Conservation (phyloP, 2,888 invertebrate species). For the Acheta domesticus region DNA sequence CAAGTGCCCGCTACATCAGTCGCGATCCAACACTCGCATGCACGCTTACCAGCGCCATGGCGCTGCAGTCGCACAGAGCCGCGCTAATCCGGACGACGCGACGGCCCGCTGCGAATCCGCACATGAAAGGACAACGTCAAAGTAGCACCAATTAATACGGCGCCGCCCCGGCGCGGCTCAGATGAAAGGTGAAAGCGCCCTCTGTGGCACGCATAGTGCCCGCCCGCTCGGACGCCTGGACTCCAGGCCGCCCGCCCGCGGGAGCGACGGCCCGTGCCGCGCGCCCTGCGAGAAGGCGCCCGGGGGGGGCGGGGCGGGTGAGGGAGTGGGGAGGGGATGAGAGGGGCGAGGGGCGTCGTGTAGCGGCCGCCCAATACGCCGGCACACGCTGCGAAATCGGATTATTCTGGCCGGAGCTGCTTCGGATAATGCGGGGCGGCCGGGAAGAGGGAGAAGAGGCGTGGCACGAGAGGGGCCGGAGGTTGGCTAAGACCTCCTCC, state of each 20-base stretch:
- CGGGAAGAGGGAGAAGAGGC: not conserved
- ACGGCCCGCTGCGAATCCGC: not conserved
- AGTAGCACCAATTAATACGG: not conserved
- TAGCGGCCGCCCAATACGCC: not conserved
- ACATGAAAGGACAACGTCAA: constrained; percentile 2
- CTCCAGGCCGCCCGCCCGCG: not conserved
- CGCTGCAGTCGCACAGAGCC: too few species aligned
- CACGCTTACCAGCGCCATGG: too few species aligned
- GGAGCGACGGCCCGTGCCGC: too few species aligned
- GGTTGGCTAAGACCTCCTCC: constrained; percentile 18
- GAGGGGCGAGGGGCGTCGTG: too few species aligned
- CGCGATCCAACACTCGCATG: too few species aligned
- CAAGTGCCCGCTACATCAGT: too few species aligned
- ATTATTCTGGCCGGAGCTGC: not conserved
- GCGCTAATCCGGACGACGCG: too few species aligned
- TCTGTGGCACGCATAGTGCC: not conserved
- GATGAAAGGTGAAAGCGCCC: constrained; percentile 18
- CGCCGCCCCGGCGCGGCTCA: not conserved
- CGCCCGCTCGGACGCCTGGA: not conserved
- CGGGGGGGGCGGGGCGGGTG: too few species aligned
- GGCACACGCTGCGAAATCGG: constrained; percentile 9
- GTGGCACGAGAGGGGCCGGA: not conserved
- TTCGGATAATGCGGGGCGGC: not conserved
- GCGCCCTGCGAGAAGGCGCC: too few species aligned
- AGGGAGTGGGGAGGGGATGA: too few species aligned